Base-by-base conservation (phyloP, 2,888 invertebrate species). In the Phoenoteleia sp. region DNA sequence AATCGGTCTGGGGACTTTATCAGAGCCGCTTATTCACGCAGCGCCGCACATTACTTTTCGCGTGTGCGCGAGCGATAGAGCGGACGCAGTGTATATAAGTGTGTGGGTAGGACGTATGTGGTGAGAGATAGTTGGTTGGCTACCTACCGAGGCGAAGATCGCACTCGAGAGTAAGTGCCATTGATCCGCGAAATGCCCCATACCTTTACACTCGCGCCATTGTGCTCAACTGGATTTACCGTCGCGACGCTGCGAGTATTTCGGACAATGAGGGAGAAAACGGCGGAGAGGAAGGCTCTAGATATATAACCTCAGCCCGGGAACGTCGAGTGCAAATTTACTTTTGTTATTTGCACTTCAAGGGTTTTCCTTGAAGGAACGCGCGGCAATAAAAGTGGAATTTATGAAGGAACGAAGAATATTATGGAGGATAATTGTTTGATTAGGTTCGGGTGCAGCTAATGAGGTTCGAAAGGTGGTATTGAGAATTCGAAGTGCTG, bases 131-230 rank as follows among this genome's bases (percentile, higher is more conserved):
- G 85, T 74, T 64, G 66, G 74, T 69, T 79, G 77, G 85, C 85
- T 84, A 81, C 76, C 85, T 56, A 85, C 84, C 80, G 74, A 74
- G 67, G 87, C 83, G 81, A 67, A 84, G 86, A 88, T 84, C 79
- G 83, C 86, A 85, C 81, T 83, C 84, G 75, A 79, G 86, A 87
- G 86, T 88, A 90, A 89, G 88, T 88, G 89, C 90, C 91, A 91
- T 91, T 90, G 90, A 91, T 90, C 90, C 91, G 90, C 91, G 87
- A 91, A 90, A 91, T 89, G 90, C 89, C 87, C 87, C 88, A 86
- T 89, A 89, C 85, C 85, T 81, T 83, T 87, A 85, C 87, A 81
- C 77, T 89, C 89, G 88, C 88, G 85, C 89, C 90, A 89, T 90
- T 83, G 86, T 77, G 85, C 80, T 89, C 88, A 86, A 82, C 81